These are phyloP conservation scores for Drosophila siamana DNA, from an alignment of 2,888 invertebrate species.

Conservation along the genomic window DNA sequence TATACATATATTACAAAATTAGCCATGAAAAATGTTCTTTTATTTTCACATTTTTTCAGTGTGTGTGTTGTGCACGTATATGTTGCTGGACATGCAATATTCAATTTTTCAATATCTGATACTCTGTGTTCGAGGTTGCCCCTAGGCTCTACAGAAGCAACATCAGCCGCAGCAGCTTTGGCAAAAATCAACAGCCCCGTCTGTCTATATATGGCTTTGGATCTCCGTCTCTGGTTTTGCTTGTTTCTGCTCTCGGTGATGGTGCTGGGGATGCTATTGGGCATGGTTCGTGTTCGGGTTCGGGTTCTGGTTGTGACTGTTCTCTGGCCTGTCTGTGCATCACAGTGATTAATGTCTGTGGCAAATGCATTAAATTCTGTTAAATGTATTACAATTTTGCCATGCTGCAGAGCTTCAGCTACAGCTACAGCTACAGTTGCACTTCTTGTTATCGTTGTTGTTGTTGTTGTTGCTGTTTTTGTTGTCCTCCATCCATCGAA, in stretches of 20 bases:
- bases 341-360: conserved; percentile 85
- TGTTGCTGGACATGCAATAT: conserved; percentile 68
- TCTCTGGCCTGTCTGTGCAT: conserved; percentile 76
- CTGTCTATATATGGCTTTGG: conserved; percentile 1
- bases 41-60: conserved; percentile 9
- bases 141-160: conserved; percentile 48
- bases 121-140: conserved; percentile 46
- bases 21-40: no score
- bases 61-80: conserved; percentile 23
- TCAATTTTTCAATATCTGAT: conserved; percentile 81
- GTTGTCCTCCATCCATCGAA: conserved; percentile 29
- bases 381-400: conserved; percentile 85
- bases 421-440: conserved; percentile 47
- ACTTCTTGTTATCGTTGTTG: conserved; percentile 15
- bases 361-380: conserved; percentile 85
- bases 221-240: conserved; percentile 1
- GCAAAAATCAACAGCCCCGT: conserved; percentile 70
- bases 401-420: conserved; percentile 59
- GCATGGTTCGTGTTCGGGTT: conserved; percentile 25
- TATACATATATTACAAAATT: no score
- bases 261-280: conserved; percentile 21
- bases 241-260: background rate
- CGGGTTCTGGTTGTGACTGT: conserved; percentile 51
- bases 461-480: conserved; percentile 5
- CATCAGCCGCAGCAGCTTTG: conserved; percentile 59